Evolutionary conservation across 1,140 invertebrate genomes (phyloP).

Genomic region (Tetragonula clypearis): DNA sequence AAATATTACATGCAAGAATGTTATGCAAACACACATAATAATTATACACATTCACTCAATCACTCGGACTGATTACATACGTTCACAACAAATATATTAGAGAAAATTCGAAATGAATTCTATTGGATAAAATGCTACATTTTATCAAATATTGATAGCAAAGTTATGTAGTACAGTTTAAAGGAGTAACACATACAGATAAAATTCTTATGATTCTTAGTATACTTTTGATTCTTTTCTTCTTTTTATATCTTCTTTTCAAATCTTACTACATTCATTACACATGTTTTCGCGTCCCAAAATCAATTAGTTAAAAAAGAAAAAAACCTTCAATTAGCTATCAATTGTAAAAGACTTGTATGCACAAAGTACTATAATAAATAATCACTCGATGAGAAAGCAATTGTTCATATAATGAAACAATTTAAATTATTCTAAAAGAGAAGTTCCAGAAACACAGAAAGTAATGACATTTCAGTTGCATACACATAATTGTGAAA

Average conservation of each 20-base stretch:
- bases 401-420: background rate
- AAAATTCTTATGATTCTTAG: background rate
- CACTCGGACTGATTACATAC: slow-evolving; percentile 30
- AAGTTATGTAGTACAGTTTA: background rate
- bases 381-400: background rate
- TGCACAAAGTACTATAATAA: background rate
- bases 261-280: background rate
- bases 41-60: slow-evolving; percentile 48
- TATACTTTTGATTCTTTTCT: background rate
- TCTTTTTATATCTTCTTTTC: background rate
- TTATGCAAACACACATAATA: slow-evolving; percentile 53
- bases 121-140: background rate
- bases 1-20: slow-evolving; percentile 76
- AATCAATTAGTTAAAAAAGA: slow-evolving; percentile 22
- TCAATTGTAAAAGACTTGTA: background rate
- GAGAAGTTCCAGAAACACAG: background rate
- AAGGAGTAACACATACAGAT: background rate
- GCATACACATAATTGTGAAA: background rate
- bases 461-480: background rate
- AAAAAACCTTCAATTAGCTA: background rate
- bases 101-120: background rate
- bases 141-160: background rate
- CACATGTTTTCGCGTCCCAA: slow-evolving; percentile 21
- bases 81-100: background rate
- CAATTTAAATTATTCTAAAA: background rate